Conservation (phyloP, 1,140 invertebrate species). For the Pectinophora gossypiella region DNA sequence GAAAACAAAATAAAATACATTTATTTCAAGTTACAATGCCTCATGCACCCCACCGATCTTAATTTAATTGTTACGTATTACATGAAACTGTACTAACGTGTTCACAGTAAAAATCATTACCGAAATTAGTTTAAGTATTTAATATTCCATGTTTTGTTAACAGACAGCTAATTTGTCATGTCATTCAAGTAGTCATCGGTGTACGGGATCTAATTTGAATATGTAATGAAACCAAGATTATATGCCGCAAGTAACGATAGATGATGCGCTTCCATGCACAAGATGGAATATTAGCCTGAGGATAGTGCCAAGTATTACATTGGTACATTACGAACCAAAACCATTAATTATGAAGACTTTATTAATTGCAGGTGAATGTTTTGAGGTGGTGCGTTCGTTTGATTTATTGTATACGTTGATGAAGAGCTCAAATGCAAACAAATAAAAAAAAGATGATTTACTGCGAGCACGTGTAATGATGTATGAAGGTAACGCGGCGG, state of each 20-base stretch:
- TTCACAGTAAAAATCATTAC: conserved; percentile 33
- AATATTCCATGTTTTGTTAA: conserved; percentile 10
- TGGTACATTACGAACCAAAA: neutral
- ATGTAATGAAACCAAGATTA: conserved; percentile 38
- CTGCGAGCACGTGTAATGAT: no score
- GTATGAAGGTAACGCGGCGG: no score
- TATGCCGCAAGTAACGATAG: neutral
- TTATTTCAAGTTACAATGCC: no score
- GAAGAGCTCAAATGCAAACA: no score
- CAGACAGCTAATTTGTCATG: conserved; percentile 38
- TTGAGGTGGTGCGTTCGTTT: neutral
- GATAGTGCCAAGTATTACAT: neutral
- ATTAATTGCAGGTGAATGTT: neutral
- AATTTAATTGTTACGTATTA: no score
- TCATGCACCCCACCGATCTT: no score
- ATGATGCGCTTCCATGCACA: neutral
- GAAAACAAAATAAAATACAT: no score
- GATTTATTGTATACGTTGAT: neutral
- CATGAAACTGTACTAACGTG: no score
- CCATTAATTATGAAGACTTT: neutral
- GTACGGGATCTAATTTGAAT: conserved; percentile 38
- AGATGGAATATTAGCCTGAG: neutral
- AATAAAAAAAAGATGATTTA: no score
- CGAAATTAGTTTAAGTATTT: conserved; percentile 45
- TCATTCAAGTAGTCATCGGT: conserved; percentile 30